A percentile compares a stretch with the other conserved stretches of the same genome.
phyloP scores from a whole-genome alignment of 2,797 vertebrate species.

The Orientallactaga sibirica region DNA sequence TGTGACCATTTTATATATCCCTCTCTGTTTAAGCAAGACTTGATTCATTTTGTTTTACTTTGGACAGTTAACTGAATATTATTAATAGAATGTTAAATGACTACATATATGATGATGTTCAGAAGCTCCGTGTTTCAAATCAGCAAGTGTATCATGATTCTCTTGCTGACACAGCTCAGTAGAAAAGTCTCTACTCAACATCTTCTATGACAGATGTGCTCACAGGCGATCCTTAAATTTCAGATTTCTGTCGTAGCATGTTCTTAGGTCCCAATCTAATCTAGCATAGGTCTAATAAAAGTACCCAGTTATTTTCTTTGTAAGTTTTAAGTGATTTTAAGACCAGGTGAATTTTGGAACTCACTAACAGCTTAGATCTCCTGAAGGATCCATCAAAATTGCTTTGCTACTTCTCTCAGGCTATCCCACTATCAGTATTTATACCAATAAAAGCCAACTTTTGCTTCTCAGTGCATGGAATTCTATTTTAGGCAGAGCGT shows the following conservation, averaged over 20 bases:
- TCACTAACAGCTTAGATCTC: slow-evolving; percentile 44
- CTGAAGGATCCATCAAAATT: slow-evolving; percentile 52
- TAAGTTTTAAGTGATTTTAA: slow-evolving; percentile 60
- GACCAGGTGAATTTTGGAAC: slow-evolving; percentile 39
- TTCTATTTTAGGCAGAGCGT: slow-evolving; percentile 39
- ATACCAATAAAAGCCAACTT: slow-evolving; percentile 31
- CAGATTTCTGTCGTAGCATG: slow-evolving; percentile 12
- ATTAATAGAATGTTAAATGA: slow-evolving; percentile 27
- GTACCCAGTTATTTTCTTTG: slow-evolving; percentile 24
- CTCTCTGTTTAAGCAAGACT: neutral
- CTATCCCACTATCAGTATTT: slow-evolving; percentile 22
- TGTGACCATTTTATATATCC: neutral
- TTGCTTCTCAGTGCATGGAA: neutral
- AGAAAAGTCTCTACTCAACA: neutral
- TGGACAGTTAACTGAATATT: neutral
- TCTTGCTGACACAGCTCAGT: neutral
- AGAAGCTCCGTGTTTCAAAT: slow-evolving; percentile 37
- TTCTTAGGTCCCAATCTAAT: slow-evolving; percentile 3
- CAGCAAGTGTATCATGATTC: neutral
- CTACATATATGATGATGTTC: neutral
- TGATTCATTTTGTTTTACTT: slow-evolving; percentile 41
- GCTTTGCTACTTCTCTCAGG: slow-evolving; percentile 50
- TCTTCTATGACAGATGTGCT: neutral
- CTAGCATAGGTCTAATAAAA: neutral
- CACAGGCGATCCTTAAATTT: neutral